phyloP scores from a whole-genome alignment of 2,113 vertebrate species.

The Varanus salvator region DNA sequence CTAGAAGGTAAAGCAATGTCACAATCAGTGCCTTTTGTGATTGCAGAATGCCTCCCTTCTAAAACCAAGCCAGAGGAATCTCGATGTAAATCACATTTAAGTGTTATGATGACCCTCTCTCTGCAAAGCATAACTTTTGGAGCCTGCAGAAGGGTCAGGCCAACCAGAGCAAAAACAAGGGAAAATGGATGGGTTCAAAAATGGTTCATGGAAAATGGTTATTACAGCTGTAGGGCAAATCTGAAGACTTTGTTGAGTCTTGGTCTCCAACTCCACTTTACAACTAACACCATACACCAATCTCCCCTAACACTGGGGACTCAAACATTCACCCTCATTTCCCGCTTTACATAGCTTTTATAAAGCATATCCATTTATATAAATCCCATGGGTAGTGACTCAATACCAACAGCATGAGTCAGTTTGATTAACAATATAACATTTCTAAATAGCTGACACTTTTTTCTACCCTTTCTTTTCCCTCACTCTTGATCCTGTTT shows the following conservation, averaged over 20 bases:
- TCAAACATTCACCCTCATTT: slow-evolving; percentile 23
- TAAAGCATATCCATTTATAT: slow-evolving; percentile 20
- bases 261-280: slow-evolving; percentile 51
- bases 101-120: slow-evolving; percentile 29
- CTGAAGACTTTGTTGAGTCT: slow-evolving; percentile 60
- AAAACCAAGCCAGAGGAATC: too few species aligned
- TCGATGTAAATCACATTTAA: too few species aligned
- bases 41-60: too few species aligned
- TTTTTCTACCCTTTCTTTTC: slow-evolving; percentile 1
- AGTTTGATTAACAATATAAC: slow-evolving; percentile 39
- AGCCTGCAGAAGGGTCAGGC: slow-evolving; percentile 26
- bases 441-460: slow-evolving; percentile 39
- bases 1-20: too few species aligned
- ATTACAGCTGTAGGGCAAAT: slow-evolving; percentile 43
- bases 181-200: slow-evolving; percentile 51
- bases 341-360: slow-evolving; percentile 34
- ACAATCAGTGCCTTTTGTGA: too few species aligned
- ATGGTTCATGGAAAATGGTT: slow-evolving; percentile 50
- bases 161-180: slow-evolving; percentile 48
- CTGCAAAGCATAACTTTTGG: slow-evolving; percentile 42
- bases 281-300: slow-evolving; percentile 54
- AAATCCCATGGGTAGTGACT: slow-evolving; percentile 41
- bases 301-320: slow-evolving; percentile 51
- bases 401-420: slow-evolving; percentile 23
- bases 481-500: slow-evolving; percentile 21